Base-by-base conservation (phyloP, 2,113 vertebrate genomes). In the Hemicordylus capensis region DNA sequence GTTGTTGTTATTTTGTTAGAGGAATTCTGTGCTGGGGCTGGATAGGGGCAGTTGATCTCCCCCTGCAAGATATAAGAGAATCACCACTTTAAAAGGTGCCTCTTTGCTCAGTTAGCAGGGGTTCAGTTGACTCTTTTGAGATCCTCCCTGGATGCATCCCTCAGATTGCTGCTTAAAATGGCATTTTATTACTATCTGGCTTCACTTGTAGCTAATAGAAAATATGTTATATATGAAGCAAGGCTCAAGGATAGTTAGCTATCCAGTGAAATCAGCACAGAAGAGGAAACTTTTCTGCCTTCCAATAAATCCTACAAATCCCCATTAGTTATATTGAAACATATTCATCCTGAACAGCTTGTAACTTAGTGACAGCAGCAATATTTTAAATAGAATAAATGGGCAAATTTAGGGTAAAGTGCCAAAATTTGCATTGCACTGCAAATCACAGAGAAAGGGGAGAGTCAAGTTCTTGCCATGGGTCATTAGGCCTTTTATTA, bases 251-350 rank as follows among this genome's bases (percentile, higher is more conserved):
- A 70, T 88, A 76, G 72, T 80, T 92, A 83, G 81, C 88, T 86
- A 88, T 72, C 72, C 80, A 80, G 54, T 80, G 72, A 90, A 84
- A 92, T 87, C 88, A 89, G 85, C 72, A 28, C 37, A 77, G 88
- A 90, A 89, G 87, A n/a, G 58, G 76, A 42, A 12, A 51, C 17
- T 69, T 92, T 89, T 66, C 54, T 89, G 54, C 70, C 59, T 87
- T 81, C 44, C 48, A 80, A 89, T 94, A 90, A 81, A 91, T 92
- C 67, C 84, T 89, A 12, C 34, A 48, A 44, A 77, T 39, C 73
- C 86, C 72, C 59, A 58, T 93, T 85, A 74, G 84, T 94, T 89
- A 85, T 28, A 42, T 76, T 87, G 76, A 66, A 85, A 58, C 24
- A 12, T 66, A 89, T 78, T 92, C 54, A 37, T 34, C 75, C 69